Evolutionary conservation across 2,888 invertebrate species (phyloP).

Genomic region (Pollenia griseotomentosa): DNA sequence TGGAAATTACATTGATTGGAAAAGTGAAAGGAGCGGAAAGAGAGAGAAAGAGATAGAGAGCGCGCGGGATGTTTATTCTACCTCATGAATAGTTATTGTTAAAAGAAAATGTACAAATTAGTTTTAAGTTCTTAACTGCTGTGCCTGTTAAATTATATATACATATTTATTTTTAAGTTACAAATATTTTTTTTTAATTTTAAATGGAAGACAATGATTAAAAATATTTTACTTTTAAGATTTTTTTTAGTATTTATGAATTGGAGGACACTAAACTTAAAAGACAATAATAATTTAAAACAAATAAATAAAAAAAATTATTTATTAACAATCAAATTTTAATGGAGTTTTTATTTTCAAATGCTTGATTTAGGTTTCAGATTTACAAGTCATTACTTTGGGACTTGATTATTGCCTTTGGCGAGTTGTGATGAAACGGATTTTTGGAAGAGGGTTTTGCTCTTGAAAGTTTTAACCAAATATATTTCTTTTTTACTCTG

Average conservation of each 20-base stretch:
- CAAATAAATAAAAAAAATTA: conserved; percentile 34
- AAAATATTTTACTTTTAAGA: conserved; percentile 71
- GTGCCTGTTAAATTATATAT: conserved; percentile 70
- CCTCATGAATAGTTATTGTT: conserved; percentile 75
- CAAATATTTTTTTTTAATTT: conserved; percentile 47
- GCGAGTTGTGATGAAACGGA: too few species aligned
- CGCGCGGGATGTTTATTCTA: conserved; percentile 74
- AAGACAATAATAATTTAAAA: conserved; percentile 41
- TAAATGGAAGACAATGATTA: conserved; percentile 79
- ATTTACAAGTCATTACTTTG: too few species aligned
- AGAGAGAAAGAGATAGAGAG: background rate
- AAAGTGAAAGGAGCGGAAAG: conserved; percentile 39
- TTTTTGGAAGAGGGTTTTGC: too few species aligned
- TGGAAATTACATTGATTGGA: conserved; percentile 68
- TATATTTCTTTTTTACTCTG: too few species aligned
- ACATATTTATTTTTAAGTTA: conserved; percentile 54
- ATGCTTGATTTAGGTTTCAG: background rate
- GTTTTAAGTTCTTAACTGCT: conserved; percentile 73
- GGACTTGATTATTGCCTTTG: too few species aligned
- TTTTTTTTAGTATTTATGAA: conserved; percentile 66
- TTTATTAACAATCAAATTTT: conserved; percentile 46
- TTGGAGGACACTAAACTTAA: conserved; percentile 74
- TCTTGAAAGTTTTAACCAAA: too few species aligned
- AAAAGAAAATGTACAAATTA: conserved; percentile 70
- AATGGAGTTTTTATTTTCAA: conserved; percentile 25